These are phyloP conservation scores for Bactericera cockerelli DNA, from an alignment of 1,140 invertebrate genomes.

Conservation along the genomic window DNA sequence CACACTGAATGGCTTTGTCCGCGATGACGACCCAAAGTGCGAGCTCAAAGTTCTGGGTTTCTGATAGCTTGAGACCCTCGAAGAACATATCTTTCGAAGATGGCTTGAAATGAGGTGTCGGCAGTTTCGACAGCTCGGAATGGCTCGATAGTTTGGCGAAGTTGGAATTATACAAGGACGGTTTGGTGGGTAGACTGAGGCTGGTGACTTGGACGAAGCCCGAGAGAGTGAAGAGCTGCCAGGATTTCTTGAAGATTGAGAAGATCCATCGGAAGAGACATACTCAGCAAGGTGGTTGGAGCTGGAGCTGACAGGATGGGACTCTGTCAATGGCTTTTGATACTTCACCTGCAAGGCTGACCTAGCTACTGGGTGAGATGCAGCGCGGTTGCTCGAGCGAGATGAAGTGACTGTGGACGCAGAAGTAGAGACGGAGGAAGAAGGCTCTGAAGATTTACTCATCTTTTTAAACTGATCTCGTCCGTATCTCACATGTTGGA, in stretches of 20 bases:
- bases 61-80: neutral
- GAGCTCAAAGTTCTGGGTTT: too few relatives aligned
- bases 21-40: too few relatives aligned
- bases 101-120: neutral
- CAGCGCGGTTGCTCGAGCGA: too few relatives aligned
- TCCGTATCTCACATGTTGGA: constrained; percentile 15
- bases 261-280: neutral
- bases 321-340: neutral
- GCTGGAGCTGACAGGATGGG: neutral
- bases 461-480: constrained; percentile 8
- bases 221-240: neutral
- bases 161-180: neutral
- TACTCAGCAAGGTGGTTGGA: neutral
- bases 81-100: constrained; percentile 2
- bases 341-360: neutral
- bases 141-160: neutral
- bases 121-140: neutral
- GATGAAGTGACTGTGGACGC: neutral
- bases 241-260: neutral
- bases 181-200: neutral
- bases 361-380: too few relatives aligned
- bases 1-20: too few relatives aligned
- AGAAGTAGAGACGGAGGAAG: too few relatives aligned
- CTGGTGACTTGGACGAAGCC: neutral
- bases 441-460: neutral